Base-by-base conservation (phyloP, 2,113 vertebrate genomes). In the Lagopus muta region DNA sequence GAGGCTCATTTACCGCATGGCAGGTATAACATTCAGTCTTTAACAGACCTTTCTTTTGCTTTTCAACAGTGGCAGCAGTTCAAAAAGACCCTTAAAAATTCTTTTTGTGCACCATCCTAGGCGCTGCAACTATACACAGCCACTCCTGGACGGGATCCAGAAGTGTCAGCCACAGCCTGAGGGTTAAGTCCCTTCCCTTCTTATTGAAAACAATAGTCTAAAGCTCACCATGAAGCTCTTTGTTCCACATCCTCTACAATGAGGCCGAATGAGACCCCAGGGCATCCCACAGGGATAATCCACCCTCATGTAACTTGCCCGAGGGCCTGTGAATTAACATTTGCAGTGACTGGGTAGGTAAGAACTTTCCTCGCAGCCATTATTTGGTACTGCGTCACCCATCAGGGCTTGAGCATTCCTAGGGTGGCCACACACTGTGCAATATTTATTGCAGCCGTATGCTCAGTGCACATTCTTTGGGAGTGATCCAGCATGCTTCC, bases 181-280 rank as follows among this genome's bases (percentile, higher is more conserved):
- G 77, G 84, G 78, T 66, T 84, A 81, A 94, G 43, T 58, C 76
- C 61, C 60, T 89, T 94, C 86, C 57, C 65, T 92, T 69, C 65
- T 75, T 27, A 58, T 13, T 75, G 74, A 81, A 91, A 94, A 90
- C 89, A 93, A 89, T 11, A 87, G 82, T 50, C 84, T 90, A 86
- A 88, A 89, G 87, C 93, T 94, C 94, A 64, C 78, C 90, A 70
- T 14, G 89, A 93, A 94, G 69, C 77, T 58, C 80, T 93, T 92
- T 95, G 86, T 83, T 70, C 86, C 32, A 27, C 6, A 30, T 20
- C 66, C 74, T 81, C 62, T 42, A 45, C 89, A 85, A 4, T 57
- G 89, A 55, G 65, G 77, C 48, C 0, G 2, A 94, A 28, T 38
- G 79, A 82, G 88, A 96, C 70, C 65, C 69, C 84, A 83, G 72